Evolutionary conservation across 92 coral and sea anemone species (phyloP), one percentile per base, ranked within the genome.

Genomic region (Pocillopora grandis): DNA sequence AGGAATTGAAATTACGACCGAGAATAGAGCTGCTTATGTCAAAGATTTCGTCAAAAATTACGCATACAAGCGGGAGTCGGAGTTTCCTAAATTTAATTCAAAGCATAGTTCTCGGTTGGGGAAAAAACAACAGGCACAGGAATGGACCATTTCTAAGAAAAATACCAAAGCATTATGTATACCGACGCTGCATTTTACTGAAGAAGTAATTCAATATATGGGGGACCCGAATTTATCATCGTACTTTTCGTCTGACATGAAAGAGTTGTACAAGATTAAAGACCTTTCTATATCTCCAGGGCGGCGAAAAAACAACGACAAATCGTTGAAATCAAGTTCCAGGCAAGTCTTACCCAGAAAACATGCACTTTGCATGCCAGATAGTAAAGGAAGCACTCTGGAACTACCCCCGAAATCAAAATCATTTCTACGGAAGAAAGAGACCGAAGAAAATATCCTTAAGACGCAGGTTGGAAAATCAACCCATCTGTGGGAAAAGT

Each of bases 401-500:
- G 56, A 18, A 18, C 9, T 74, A 15, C 64, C 80, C 21, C 19
- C 20, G 33, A 73, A 83, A 52, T 35, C 80, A 18, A 83, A 63
- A 16, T 7, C 52, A 7, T 73, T 57, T 65, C 11, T 52, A 27
- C 62, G 86, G 86, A 55, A 52, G 19, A 83, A 75, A 19, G 65
- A 83, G 75, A 66, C 9, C 15, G 83, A 73, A 2, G 84, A 88
- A 18, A 76, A 65, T 5, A 66, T 27, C 9, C 1, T 59, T 2
- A 58, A 66, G 23, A 58, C 70, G 14, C 56, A 48, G 57, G 72
- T 48, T 31, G 80, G 20, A n/a, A 89, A 83, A 65, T 77, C 89
- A 19, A 82, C 90, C 7, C 76, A 86, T 71, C 42, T 92, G 10
- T 94, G 98, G 98, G 98, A 94, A 58, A 76, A 88, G 58, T 83